These are phyloP conservation scores for Seriola rivoliana DNA, from an alignment of 2,113 vertebrate genomes.

Conservation along the genomic window DNA sequence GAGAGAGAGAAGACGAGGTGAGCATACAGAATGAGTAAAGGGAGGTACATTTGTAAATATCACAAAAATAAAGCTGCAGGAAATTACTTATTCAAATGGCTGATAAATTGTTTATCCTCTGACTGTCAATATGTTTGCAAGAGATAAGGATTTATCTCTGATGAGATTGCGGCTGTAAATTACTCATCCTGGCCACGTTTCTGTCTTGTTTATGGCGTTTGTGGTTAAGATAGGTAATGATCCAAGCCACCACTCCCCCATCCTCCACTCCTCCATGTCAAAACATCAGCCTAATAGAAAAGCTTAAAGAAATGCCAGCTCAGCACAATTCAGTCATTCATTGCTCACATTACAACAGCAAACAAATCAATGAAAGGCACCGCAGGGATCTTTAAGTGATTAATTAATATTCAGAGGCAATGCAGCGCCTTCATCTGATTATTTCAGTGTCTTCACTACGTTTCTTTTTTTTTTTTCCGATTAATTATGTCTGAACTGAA, in stretches of 20 bases:
- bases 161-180: slow-evolving; percentile 62
- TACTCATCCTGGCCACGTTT: slow-evolving; percentile 60
- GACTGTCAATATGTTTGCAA: slow-evolving; percentile 58
- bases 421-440: background rate
- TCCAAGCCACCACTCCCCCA: slow-evolving; percentile 17
- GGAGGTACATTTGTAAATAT: slow-evolving; percentile 40
- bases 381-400: slow-evolving; percentile 49
- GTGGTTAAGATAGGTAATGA: slow-evolving; percentile 66
- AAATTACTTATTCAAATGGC: slow-evolving; percentile 54
- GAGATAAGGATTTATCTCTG: slow-evolving; percentile 65
- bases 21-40: slow-evolving; percentile 22
- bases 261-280: slow-evolving; percentile 45
- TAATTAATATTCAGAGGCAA: slow-evolving; percentile 59
- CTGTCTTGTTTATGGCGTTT: slow-evolving; percentile 65
- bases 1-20: slow-evolving; percentile 47
- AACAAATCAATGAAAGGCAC: slow-evolving; percentile 75
- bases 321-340: slow-evolving; percentile 71
- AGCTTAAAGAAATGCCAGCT: slow-evolving; percentile 51
- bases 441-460: slow-evolving; percentile 1
- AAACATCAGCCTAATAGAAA: slow-evolving; percentile 60
- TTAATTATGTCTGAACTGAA: slow-evolving; percentile 41
- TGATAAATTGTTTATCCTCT: slow-evolving; percentile 62
- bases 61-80: slow-evolving; percentile 30
- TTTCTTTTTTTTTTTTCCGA: background rate
- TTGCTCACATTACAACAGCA: slow-evolving; percentile 53